Base-by-base conservation (phyloP, 2,797 vertebrate species). In the Aselliscus stoliczkanus region DNA sequence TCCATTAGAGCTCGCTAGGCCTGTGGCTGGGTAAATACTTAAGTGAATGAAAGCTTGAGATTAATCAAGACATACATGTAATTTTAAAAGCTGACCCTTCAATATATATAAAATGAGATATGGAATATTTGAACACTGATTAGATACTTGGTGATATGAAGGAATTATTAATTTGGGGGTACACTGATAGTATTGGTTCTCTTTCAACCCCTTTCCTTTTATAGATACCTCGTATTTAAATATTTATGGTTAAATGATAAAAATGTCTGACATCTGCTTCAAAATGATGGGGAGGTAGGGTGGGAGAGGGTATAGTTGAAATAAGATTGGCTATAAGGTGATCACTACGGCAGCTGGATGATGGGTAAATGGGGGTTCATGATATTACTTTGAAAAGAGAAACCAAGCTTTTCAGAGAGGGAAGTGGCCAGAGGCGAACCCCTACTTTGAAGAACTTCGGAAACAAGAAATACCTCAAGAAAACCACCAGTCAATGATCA, bases 41-140 rank as follows among this genome's bases (percentile, higher is more conserved):
- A 80, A 86, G 15, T 15, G 37, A 93, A 91, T 94, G 82, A 81
- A 39, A 75, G 29, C 44, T 23, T 56, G 23, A 70, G 52, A 56
- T 88, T 64, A 92, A 96, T 70, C 54, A 94, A 91, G 52, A 89
- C 44, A 85, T 3, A 72, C 14, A 79, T 47, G 14, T 81, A 67
- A 93, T 79, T 90, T 93, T 90, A 72, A 97, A 92, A 88, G 29
- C 25, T 56, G 67, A 93, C 50, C 54, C 64, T 62, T 39, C 67
- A 56, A 58, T 64, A 44, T 17, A 67, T n/a, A 83, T 76, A 54
- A 42, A 69, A 62, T 44, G 37, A 81, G 37, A 93, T 54, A 60
- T 18, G 50, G 4, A 21, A 14, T 73, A 93, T 88, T n/a, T 76
- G 17, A 95, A 79, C 31, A 69, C 69, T 76, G 52, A 82, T 6